phyloP scores from a whole-genome alignment of 2,888 invertebrate genomes.

The Itoplectis maculator region DNA sequence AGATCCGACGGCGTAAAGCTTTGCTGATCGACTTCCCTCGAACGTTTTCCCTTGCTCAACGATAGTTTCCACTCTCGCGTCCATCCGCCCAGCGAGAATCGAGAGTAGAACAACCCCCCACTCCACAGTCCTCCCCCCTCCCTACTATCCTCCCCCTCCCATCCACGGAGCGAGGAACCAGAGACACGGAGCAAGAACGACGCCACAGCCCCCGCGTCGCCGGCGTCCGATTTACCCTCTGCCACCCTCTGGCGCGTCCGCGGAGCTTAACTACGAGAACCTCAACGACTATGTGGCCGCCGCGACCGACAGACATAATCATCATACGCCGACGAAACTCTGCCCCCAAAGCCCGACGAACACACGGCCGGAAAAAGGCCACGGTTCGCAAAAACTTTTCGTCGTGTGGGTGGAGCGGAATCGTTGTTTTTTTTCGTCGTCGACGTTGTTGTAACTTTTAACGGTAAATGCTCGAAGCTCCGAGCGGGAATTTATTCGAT shows the following conservation, averaged over 20 bases:
- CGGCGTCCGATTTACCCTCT: constrained; percentile 45
- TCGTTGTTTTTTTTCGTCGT: too few relatives aligned
- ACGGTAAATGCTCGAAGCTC: too few relatives aligned
- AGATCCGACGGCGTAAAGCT: constrained; percentile 52
- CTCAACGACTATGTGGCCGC: constrained; percentile 1
- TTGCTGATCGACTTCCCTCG: constrained; percentile 59
- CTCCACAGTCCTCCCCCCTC: too few relatives aligned
- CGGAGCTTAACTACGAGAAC: constrained; percentile 20
- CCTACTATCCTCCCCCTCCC: too few relatives aligned
- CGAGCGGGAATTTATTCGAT: too few relatives aligned
- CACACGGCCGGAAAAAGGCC: neutral
- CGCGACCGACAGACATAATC: constrained; percentile 14
- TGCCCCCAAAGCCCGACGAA: neutral
- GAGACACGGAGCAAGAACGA: constrained; percentile 43
- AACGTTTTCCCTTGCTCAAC: constrained; percentile 56
- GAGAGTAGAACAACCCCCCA: constrained; percentile 21
- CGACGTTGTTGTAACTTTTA: too few relatives aligned
- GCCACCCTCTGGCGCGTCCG: constrained; percentile 18
- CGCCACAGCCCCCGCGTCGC: constrained; percentile 65
- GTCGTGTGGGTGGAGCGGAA: neutral
- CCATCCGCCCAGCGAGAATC: constrained; percentile 26
- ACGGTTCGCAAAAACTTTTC: neutral
- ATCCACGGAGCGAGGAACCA: neutral
- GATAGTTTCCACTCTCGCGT: constrained; percentile 47
- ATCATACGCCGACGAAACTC: constrained; percentile 11